Evolutionary conservation across 2,797 vertebrate species (phyloP).

Genomic region (Podargus strigoides): DNA sequence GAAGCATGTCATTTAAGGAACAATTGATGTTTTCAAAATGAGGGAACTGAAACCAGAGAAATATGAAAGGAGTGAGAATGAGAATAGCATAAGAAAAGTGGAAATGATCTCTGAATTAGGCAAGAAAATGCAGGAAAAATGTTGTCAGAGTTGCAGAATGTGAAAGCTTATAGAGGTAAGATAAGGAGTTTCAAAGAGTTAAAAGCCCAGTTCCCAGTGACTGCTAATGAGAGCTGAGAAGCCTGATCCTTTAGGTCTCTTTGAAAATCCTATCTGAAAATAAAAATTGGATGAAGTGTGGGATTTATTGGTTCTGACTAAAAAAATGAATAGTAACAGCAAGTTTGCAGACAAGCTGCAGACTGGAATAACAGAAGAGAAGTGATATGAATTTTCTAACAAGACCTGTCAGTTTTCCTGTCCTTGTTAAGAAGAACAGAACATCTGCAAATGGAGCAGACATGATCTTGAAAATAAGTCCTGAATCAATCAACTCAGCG

Average conservation of each 20-base stretch:
- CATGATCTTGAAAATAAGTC: slow-evolving; percentile 35
- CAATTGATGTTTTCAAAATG: not conserved
- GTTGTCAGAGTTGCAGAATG: not conserved
- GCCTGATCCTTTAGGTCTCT: slow-evolving; percentile 18
- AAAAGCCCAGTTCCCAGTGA: not conserved
- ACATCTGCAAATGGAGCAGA: slow-evolving; percentile 31
- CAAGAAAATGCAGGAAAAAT: not conserved
- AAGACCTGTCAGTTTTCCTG: not conserved
- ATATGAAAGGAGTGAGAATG: not conserved
- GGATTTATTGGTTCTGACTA: slow-evolving; percentile 20
- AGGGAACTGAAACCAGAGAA: not conserved
- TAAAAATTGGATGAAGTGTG: slow-evolving; percentile 32
- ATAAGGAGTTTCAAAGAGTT: slow-evolving; percentile 26
- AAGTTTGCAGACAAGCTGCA: slow-evolving; percentile 15
- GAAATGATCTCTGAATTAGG: not conserved
- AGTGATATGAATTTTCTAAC: not conserved
- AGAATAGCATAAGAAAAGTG: not conserved
- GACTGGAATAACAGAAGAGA: not conserved
- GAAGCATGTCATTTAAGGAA: not conserved
- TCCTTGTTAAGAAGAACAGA: slow-evolving; percentile 16
- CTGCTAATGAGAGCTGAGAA: slow-evolving; percentile 10
- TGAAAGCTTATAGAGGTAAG: not conserved
- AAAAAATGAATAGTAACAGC: not conserved
- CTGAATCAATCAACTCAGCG: slow-evolving; percentile 15
- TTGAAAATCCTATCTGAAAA: slow-evolving; percentile 30